Evolutionary conservation across 2,888 invertebrate genomes (phyloP), one percentile per base, ranked within the genome.

Genomic region (Melanophora roralis): DNA sequence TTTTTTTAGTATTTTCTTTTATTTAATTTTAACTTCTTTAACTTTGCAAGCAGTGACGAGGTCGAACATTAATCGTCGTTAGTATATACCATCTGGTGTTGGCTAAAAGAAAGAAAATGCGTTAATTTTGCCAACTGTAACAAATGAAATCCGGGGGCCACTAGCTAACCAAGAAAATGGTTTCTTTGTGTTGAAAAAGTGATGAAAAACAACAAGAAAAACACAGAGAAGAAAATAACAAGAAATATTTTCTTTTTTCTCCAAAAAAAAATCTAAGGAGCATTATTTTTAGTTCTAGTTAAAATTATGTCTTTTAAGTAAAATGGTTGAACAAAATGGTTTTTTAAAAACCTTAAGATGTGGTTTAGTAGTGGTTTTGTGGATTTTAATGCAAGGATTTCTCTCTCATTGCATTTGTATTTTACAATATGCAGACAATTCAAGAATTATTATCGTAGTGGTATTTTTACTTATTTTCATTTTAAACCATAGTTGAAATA

Each of bases 131-230:
- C 72, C 78, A 73, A 81, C 81, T 65, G 83, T 85, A 87, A 85
- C 84, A 87, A 86, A 87, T 85, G 72, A 72, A 69, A 73, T 72
- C 62, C 72, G 59, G 57, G 60, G 62, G 64, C 76, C 67, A 59
- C 80, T 74, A 78, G 75, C 74, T 68, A 73, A 80, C 80, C 80
- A 73, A 72, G 72, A 64, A 76, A 80, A 80, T 72, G 72, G 57
- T 73, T 71, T 36, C 64, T 64, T 67, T 45, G 27, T 27, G 6
- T 27, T 5, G 6, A 27, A 57, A 43, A 73, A 73, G 84, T 67
- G 72, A 67, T 55, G 64, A 19, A 55, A 78, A 60, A 43, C 45
- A 69, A 51, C 36, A 55, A 45, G 11, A 12, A 36, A 64, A 59
- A 47, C 47, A 27, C 32, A 55, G 45, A n/a, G 23, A 49, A 86